Conservation (phyloP, 2,888 invertebrate species). For the Drosophila rubida region DNA sequence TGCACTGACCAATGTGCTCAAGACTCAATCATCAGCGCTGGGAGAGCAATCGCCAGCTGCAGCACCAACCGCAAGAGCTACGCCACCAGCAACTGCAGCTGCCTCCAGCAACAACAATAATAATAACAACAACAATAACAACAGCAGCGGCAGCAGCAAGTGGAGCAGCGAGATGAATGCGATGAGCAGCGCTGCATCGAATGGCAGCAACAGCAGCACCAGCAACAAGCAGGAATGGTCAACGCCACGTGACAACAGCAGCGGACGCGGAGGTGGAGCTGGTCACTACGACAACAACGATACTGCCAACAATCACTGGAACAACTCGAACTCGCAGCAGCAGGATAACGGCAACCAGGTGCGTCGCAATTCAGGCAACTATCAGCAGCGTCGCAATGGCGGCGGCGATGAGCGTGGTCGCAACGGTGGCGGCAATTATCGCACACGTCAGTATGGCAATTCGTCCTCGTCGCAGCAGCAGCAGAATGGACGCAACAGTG, state of each 20-base stretch:
- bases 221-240: conserved; percentile 65
- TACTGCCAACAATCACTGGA: conserved; percentile 64
- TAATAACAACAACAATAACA: neutral
- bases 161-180: conserved; percentile 83
- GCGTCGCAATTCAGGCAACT: conserved; percentile 75
- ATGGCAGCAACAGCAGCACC: conserved; percentile 59
- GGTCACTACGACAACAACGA: conserved; percentile 53
- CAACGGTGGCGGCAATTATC: conserved; percentile 68
- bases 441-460: conserved; percentile 75
- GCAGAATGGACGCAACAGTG: conserved; percentile 75
- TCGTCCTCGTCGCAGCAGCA: conserved; percentile 75
- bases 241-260: conserved; percentile 70
- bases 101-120: conserved; percentile 64
- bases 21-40: conserved; percentile 56
- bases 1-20: conserved; percentile 69
- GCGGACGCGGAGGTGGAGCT: conserved; percentile 33
- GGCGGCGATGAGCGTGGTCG: conserved; percentile 73
- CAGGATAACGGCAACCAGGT: conserved; percentile 63
- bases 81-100: neutral
- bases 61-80: neutral
- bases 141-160: conserved; percentile 64
- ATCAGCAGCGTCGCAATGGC: conserved; percentile 63
- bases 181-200: conserved; percentile 62
- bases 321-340: conserved; percentile 35
- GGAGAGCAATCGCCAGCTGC: conserved; percentile 6